phyloP scores from a whole-genome alignment of 1,140 invertebrate genomes.

The Dreissena rostriformis region DNA sequence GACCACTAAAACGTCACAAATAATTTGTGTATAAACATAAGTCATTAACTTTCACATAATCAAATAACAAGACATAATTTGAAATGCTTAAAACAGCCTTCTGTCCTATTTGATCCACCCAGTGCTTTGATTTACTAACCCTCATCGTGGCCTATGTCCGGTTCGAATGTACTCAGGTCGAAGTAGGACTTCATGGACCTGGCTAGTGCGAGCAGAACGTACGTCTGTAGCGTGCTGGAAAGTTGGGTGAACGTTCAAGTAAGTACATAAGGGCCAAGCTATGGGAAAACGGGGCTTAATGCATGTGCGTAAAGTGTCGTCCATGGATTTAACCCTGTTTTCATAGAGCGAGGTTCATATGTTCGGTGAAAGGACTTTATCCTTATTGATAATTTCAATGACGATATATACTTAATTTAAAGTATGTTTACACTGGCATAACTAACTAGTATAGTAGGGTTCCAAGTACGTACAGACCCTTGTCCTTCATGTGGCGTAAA shows the following conservation, averaged over 20 bases:
- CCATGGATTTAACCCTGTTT: too few relatives aligned
- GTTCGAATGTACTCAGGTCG: constrained; percentile 51
- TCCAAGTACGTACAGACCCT: not conserved
- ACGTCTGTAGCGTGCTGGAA: constrained; percentile 52
- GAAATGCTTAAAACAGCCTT: not conserved
- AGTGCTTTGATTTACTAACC: constrained; percentile 16
- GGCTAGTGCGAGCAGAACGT: constrained; percentile 40
- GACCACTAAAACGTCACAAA: too few relatives aligned
- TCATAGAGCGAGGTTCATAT: too few relatives aligned
- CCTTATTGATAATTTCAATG: not conserved
- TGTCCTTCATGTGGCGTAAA: not conserved
- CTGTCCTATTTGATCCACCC: not conserved
- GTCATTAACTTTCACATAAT: not conserved
- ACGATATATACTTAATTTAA: not conserved
- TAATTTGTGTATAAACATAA: not conserved
- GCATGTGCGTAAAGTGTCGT: too few relatives aligned
- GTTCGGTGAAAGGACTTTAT: not conserved
- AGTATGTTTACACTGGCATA: not conserved
- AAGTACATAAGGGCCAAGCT: too few relatives aligned
- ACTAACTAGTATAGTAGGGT: not conserved
- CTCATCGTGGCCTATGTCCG: constrained; percentile 32
- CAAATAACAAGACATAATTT: not conserved
- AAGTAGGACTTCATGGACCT: constrained; percentile 44
- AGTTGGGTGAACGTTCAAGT: not conserved
- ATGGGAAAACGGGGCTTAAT: too few relatives aligned